Percentiles rank a stretch among this genome's conserved stretches.
phyloP scores from a whole-genome alignment of 2,797 vertebrate species.

The Pteronotus mesoamericanus region DNA sequence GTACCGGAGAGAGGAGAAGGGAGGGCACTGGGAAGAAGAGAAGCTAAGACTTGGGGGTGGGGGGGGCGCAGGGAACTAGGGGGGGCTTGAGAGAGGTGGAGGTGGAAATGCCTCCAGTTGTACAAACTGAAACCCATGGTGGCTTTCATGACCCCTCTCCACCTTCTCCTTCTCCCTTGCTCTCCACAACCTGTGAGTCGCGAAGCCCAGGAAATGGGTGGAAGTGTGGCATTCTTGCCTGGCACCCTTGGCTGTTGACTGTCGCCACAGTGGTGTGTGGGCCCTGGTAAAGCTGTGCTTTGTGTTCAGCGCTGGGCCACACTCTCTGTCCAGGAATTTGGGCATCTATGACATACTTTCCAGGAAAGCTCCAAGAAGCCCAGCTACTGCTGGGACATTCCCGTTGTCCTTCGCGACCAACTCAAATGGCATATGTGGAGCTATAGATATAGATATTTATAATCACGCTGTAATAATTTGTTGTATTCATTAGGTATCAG shows the following conservation, averaged over 20 bases:
- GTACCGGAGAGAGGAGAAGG: background rate
- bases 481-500: background rate
- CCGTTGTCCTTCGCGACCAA: background rate
- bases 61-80: background rate
- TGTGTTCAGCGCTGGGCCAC: background rate
- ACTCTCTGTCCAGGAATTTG: background rate
- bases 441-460: background rate
- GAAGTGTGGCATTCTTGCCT: background rate
- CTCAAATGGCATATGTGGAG: background rate
- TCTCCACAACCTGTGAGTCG: background rate
- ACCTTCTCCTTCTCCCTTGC: background rate
- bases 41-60: background rate
- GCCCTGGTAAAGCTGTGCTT: background rate
- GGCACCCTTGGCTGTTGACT: background rate
- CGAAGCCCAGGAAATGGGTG: background rate
- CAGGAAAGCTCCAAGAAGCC: background rate
- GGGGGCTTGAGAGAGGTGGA: background rate
- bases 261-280: background rate
- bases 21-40: background rate
- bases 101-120: background rate
- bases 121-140: background rate
- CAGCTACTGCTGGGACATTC: background rate
- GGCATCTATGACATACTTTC: background rate
- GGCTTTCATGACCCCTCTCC: background rate
- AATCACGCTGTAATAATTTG: background rate